These are phyloP conservation scores for Barypeithes pellucidus DNA, from an alignment of 2,888 invertebrate species.

Conservation along the genomic window DNA sequence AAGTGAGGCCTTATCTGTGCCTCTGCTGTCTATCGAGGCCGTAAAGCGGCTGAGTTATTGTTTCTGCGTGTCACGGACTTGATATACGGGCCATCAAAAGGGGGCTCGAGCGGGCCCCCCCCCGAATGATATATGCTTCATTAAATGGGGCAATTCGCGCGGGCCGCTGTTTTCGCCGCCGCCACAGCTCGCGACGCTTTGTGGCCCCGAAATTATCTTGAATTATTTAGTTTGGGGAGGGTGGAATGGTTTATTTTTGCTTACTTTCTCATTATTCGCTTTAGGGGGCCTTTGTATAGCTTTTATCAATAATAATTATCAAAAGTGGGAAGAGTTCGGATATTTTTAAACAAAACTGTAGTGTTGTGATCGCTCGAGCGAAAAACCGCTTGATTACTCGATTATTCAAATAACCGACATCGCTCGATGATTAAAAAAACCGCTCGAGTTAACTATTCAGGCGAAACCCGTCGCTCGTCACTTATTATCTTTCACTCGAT, in stretches of 20 bases:
- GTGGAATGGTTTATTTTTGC: conserved; percentile 42
- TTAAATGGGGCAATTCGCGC: conserved; percentile 64
- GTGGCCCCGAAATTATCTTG: conserved; percentile 44
- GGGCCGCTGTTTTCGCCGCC: conserved; percentile 37
- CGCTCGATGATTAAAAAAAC: too few species aligned
- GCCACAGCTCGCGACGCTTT: conserved; percentile 39
- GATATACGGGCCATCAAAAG: conserved; percentile 68
- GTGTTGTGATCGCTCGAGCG: too few species aligned
- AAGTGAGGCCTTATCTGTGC: conserved; percentile 59
- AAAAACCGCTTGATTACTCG: too few species aligned
- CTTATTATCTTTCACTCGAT: too few species aligned
- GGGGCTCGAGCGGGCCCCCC: conserved; percentile 52
- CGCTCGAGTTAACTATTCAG: too few species aligned
- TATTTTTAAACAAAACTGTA: too few species aligned
- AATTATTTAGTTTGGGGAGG: conserved; percentile 40
- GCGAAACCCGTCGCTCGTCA: too few species aligned
- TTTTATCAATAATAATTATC: neutral
- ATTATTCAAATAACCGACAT: too few species aligned
- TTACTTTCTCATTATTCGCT: conserved; percentile 22
- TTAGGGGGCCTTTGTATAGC: neutral
- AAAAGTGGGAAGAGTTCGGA: too few species aligned
- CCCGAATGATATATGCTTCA: conserved; percentile 66
- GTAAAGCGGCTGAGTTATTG: conserved; percentile 70
- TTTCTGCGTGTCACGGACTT: conserved; percentile 69
- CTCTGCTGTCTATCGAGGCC: conserved; percentile 55